Evolutionary conservation across 2,888 invertebrate species (phyloP).

Genomic region (Caenorhabditis japonica): DNA sequence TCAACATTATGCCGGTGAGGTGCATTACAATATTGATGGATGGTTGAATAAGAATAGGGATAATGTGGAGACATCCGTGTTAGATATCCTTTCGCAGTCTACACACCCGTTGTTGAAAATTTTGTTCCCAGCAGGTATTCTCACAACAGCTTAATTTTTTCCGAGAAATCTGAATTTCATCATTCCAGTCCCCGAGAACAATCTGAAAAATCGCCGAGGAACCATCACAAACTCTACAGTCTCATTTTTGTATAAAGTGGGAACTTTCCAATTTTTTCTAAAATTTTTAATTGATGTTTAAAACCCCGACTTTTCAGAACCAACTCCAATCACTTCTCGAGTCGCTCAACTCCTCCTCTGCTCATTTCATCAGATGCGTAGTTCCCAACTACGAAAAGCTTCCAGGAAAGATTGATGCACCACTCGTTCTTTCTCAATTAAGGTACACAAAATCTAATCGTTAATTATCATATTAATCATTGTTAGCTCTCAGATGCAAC

Average conservation of each 20-base stretch:
- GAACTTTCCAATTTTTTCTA: neutral
- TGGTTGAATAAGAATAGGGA: conserved; percentile 79
- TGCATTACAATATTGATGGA: conserved; percentile 78
- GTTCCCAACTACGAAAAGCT: conserved; percentile 77
- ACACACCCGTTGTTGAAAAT: conserved; percentile 64
- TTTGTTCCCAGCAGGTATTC: conserved; percentile 65
- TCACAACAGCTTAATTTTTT: conserved; percentile 8
- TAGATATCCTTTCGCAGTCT: conserved; percentile 73
- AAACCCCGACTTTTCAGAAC: too few relatives aligned
- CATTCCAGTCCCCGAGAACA: conserved; percentile 39
- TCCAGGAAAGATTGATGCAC: conserved; percentile 70
- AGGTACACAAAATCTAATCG: conserved; percentile 41
- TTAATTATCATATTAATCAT: neutral
- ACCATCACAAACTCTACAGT: conserved; percentile 62
- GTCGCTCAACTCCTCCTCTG: conserved; percentile 72
- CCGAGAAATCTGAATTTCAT: neutral
- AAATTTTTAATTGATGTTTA: neutral
- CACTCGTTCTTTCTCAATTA: conserved; percentile 72
- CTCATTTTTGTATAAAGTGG: conserved; percentile 59
- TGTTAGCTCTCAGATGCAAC: conserved; percentile 87
- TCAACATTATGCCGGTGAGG: conserved; percentile 79
- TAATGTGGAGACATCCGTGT: conserved; percentile 71
- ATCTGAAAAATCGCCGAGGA: conserved; percentile 48
- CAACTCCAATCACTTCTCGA: conserved; percentile 73
- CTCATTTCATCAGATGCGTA: conserved; percentile 77